These are phyloP conservation scores for Macaca mulatta DNA, from an alignment of 2,113 vertebrate species.

Conservation along the genomic window DNA sequence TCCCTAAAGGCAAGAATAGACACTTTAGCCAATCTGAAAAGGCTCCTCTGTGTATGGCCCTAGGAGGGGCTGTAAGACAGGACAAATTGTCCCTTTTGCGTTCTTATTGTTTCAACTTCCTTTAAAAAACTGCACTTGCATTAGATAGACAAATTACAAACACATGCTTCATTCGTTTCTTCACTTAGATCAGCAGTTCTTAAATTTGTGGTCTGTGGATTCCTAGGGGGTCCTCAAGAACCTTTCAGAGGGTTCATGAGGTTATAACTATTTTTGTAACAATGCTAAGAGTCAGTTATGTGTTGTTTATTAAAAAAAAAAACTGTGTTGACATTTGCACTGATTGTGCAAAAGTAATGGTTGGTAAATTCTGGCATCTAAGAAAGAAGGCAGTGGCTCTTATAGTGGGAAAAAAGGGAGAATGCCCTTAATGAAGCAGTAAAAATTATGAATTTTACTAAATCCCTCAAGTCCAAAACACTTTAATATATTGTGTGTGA, in stretches of 20 bases:
- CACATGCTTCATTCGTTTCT: fast-evolving
- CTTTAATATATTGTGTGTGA: neutral
- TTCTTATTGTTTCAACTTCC: neutral
- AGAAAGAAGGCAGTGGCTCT: neutral
- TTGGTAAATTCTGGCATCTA: neutral
- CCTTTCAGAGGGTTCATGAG: neutral
- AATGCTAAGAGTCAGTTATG: neutral
- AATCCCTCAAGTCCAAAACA: neutral
- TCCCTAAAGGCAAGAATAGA: conserved; percentile 86
- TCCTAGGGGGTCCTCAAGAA: neutral
- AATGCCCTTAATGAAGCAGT: neutral
- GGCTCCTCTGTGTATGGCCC: neutral
- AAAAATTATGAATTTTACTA: neutral
- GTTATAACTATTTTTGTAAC: neutral
- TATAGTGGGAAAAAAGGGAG: neutral
- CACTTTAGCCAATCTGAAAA: neutral
- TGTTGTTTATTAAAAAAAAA: neutral
- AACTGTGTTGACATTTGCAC: neutral
- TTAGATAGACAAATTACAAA: neutral
- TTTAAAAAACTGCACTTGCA: neutral
- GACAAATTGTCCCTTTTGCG: neutral
- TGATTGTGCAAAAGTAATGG: neutral
- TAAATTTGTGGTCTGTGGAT: neutral
- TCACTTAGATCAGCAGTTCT: neutral
- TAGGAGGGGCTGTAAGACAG: neutral